Conservation (phyloP, 2,797 vertebrate species). For the Furcifer pardalis region DNA sequence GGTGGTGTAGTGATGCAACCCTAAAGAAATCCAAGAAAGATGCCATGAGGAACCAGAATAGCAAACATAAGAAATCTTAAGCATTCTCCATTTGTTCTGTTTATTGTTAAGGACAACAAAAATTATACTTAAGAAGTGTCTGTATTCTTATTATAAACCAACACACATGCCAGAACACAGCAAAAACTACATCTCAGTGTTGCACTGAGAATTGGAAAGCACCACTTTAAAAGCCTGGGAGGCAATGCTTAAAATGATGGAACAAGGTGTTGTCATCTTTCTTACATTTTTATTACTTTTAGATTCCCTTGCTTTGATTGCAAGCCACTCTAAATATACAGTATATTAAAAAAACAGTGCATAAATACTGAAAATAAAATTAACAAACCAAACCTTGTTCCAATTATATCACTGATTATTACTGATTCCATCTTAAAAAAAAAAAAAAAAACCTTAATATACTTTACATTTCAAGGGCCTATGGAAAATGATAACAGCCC, state of each 20-base stretch:
- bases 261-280: background rate
- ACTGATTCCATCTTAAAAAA: background rate
- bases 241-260: background rate
- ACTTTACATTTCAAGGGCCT: background rate
- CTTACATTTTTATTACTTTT: background rate
- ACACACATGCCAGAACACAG: too few relatives aligned
- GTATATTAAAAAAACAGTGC: background rate
- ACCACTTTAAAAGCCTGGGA: too few relatives aligned
- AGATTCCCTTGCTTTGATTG: background rate
- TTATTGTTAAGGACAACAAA: background rate
- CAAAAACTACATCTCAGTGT: background rate
- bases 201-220: background rate
- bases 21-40: background rate
- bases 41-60: background rate
- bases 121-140: background rate
- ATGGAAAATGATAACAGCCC: background rate
- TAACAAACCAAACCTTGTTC: background rate
- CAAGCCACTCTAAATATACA: background rate
- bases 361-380: background rate
- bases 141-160: background rate
- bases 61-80: background rate
- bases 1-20: background rate
- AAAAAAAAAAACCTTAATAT: background rate
- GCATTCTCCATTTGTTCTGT: background rate
- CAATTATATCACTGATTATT: background rate